Evolutionary conservation across 1,140 invertebrate genomes (phyloP), one percentile per base, ranked within the genome.

Genomic region (Adelges cooleyi): DNA sequence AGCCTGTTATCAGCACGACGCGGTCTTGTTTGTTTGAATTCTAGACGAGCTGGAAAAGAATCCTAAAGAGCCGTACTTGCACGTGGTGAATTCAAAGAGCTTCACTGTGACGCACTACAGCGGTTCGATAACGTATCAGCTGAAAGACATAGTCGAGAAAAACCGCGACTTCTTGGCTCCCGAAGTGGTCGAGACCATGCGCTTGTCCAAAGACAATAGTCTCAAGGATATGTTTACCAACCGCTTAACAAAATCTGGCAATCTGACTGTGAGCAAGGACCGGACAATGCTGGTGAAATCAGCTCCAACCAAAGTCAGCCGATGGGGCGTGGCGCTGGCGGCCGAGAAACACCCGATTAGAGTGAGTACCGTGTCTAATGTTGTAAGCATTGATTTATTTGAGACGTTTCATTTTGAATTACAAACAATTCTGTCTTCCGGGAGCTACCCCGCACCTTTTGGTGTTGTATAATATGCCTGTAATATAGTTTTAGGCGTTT

Each of bases 91-190:
- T 66, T 76, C 76, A 48, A 81, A 83, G 65, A 85, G 86, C 73
- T 90, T 92, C 70, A 82, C 82, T 8, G 81, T 92, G 11, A 83
- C 86, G 29, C 89, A 92, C 76, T 93, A 87, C 71, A 89, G 88
- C 8, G 89, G 89, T 13, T 87, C 84, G 76, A 80, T 92, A 9
- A 80, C 81, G 53, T 95, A 95, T 72, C 85, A 91, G 71, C 83
- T 82, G 0, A 79, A 80, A 65, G 85, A 89, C 71, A 89, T 95
- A 73, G 79, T 87, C 3, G 84, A 87, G 67, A 92, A 90, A 74
- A 95, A 95, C 77, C 81, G 87, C 44, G 91, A 95, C 72, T 91
- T 91, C 71, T 76, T 94, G 11, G 85, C 91, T 1, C 86, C 86
- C 1, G 91, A 94, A 76, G 84, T 93, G 75, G 85, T 87, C 52